Conservation (phyloP, 2,113 vertebrate species). For the Engystomops pustulosus region DNA sequence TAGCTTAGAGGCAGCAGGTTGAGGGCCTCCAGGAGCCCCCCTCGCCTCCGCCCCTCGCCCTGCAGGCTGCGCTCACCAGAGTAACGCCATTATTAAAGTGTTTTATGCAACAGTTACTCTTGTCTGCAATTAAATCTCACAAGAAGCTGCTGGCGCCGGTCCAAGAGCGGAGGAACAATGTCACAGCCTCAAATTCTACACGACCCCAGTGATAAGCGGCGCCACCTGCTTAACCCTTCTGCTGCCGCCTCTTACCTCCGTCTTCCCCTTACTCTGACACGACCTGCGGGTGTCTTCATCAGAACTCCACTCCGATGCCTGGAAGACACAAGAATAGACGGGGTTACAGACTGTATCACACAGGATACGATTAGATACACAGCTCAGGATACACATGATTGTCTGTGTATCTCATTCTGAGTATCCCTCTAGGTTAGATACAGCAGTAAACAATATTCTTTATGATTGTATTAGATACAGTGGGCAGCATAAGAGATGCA, state of each 20-base stretch:
- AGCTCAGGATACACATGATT: no score
- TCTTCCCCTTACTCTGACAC: conserved; percentile 99
- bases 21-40: neutral
- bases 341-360: neutral
- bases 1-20: no score
- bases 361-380: no score
- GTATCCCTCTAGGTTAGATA: no score
- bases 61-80: neutral
- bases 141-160: accelerated
- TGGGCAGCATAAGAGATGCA: no score
- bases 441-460: no score
- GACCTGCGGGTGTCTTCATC: conserved; percentile 94
- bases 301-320: conserved; percentile 96
- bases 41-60: neutral
- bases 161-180: neutral
- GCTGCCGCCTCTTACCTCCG: conserved; percentile 82
- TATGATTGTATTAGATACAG: no score
- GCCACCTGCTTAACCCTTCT: neutral
- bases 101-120: conserved; percentile 51
- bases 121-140: conserved; percentile 39
- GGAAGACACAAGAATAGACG: conserved; percentile 65
- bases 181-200: conserved; percentile 38
- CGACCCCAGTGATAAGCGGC: conserved; percentile 10
- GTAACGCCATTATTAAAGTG: conserved; percentile 30
- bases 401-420: no score